Base-by-base conservation (phyloP, 2,797 vertebrate genomes). In the Scarus forsteni region DNA sequence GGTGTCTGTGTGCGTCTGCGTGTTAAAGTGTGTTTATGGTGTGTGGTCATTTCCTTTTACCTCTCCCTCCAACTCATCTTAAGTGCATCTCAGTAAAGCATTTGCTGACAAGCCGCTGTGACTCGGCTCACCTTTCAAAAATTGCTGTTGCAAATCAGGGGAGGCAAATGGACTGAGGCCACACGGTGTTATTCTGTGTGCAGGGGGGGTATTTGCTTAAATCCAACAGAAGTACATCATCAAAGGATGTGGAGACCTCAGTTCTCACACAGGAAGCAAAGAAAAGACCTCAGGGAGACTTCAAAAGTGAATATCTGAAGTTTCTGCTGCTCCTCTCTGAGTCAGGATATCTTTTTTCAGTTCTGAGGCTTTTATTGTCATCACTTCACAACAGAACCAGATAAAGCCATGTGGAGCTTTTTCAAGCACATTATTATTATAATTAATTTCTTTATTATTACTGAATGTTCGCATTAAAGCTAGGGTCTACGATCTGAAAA, bases 51-150 rank as follows among this genome's bases (percentile, higher is more conserved):
- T 69, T 69, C 58, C 14, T 75, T 70, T 77, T 71, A 60, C 35
- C 13, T 75, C 57, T 55, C 15, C 43, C 54, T 62, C 67, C 70
- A 76, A 42, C 68, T 73, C 60, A 58, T 60, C 62, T 27, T 66
- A 57, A 73, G 48, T 73, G 57, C 64, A 43, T 63, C 63, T 84
- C 70, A 53, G 64, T 66, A 67, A 78, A 76, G 50, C 71, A 70
- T 71, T 57, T 60, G 46, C 66, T 77, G 69, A 73, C 62, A 66
- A 60, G 68, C 40, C 34, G 14, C 52, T 3, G 6, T 63, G 70
- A 64, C 53, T 86, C 39, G 10, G 6, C 61, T 74, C 61, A 78
- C 76, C 64, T 75, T 8, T 71, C 75, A 51, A 64, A 70, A 61
- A 44, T 64, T n/a, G 2, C 43, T 43, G 60, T 61, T 60, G 59